Percentiles rank a stretch among this genome's conserved stretches.
phyloP scores from a whole-genome alignment of 1,140 invertebrate genomes.

The Megathymus violae region DNA sequence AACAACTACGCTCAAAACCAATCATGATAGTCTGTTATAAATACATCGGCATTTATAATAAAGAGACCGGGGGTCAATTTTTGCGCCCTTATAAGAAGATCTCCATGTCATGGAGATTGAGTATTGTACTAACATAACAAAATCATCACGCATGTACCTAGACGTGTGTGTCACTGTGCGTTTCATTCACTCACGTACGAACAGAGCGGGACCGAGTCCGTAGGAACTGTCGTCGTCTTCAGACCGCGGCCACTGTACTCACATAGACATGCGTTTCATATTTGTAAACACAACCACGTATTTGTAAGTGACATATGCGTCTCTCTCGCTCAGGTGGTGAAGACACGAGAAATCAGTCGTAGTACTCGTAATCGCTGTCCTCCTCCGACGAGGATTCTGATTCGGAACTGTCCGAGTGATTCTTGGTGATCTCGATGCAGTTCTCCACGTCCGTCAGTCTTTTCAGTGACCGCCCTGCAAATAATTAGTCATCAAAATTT shows the following conservation, averaged over 20 bases:
- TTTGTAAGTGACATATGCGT: background rate
- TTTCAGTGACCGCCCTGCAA: conserved; percentile 74
- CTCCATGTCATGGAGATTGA: no score
- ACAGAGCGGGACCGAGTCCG: background rate
- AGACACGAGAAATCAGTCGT: conserved; percentile 63
- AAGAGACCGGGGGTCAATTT: no score
- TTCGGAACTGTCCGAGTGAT: conserved; percentile 79
- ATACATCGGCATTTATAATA: no score
- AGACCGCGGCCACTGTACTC: background rate
- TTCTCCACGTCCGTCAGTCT: conserved; percentile 81
- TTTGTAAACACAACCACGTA: background rate
- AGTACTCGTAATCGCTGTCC: conserved; percentile 79
- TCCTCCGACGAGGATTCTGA: conserved; percentile 73
- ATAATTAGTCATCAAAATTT: conserved; percentile 15
- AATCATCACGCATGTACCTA: no score
- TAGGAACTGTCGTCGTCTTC: background rate
- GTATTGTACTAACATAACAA: no score
- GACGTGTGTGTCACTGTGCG: no score
- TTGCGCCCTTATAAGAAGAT: no score
- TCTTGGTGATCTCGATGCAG: conserved; percentile 82
- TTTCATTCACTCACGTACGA: no score
- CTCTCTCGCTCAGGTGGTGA: background rate
- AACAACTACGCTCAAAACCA: no score
- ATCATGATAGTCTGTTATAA: no score
- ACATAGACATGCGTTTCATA: no score